phyloP scores from a whole-genome alignment of 1,140 invertebrate species.

The Centruroides vittatus region DNA sequence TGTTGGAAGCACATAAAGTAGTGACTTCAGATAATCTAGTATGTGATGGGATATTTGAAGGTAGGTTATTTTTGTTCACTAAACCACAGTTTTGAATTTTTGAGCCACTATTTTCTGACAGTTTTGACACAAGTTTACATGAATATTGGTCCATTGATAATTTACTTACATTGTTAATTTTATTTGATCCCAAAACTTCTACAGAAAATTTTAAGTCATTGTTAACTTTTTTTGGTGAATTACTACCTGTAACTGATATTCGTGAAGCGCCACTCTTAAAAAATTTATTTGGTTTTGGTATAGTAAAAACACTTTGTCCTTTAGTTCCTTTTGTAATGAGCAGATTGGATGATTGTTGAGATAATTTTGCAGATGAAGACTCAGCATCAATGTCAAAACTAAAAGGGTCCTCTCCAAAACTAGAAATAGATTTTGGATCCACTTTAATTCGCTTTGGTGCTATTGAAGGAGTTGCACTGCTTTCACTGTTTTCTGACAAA shows the following conservation, averaged over 20 bases:
- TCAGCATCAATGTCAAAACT: conserved; percentile 27
- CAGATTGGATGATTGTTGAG: conserved; percentile 26
- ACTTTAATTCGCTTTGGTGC: conserved; percentile 7
- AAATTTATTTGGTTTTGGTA: conserved; percentile 68
- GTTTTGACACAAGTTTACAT: no score
- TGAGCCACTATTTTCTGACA: no score
- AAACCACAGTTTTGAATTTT: no score
- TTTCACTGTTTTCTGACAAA: conserved; percentile 2
- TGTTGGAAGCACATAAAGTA: no score
- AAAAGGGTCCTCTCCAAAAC: conserved; percentile 28
- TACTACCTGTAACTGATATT: not conserved
- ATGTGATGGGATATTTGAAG: no score
- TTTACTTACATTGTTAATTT: no score
- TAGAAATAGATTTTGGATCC: not conserved
- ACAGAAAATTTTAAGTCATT: no score
- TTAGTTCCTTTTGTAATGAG: conserved; percentile 20
- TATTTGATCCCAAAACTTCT: no score
- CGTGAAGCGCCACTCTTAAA: conserved; percentile 42
- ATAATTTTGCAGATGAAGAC: conserved; percentile 17
- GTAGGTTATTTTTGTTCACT: no score
- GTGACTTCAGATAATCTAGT: no score
- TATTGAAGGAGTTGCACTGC: no score
- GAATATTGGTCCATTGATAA: no score
- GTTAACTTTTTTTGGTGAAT: not conserved
- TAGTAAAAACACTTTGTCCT: not conserved